Conservation (phyloP, 2,113 vertebrate species). For the Numida meleagris region DNA sequence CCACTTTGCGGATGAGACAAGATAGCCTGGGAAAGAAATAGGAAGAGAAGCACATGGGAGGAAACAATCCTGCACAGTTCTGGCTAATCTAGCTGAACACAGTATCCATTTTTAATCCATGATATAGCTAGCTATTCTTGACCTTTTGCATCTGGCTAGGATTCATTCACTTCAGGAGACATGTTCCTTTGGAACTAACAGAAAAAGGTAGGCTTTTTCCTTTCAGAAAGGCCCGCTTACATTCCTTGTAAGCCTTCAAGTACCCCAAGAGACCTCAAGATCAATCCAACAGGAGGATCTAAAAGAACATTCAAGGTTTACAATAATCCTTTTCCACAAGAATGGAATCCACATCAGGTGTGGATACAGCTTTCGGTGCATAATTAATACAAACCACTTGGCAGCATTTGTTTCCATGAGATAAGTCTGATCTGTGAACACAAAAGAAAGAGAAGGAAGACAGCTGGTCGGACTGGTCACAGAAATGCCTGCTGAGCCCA, state of each 20-base stretch:
- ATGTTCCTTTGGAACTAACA: not conserved
- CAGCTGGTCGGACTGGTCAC: constrained; percentile 46
- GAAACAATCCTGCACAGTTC: not conserved
- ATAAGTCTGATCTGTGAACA: constrained; percentile 30
- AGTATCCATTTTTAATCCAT: not conserved
- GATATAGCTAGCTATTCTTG: not conserved
- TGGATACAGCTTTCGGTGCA: not conserved
- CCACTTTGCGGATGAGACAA: not conserved
- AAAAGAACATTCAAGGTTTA: not conserved
- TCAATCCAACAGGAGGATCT: not conserved
- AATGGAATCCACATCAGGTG: not conserved
- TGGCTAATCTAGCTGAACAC: not conserved
- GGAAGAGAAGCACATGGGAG: not conserved
- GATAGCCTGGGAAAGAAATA: not conserved
- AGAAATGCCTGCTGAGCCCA: constrained; percentile 11
- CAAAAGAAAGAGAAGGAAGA: not conserved
- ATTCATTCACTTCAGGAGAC: not conserved
- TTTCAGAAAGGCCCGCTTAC: not conserved
- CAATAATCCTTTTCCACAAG: not conserved
- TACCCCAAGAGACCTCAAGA: constrained; percentile 3
- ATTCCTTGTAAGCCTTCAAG: constrained; percentile 13
- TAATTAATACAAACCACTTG: constrained; percentile 11
- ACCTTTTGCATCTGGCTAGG: not conserved
- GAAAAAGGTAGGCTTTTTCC: not conserved
- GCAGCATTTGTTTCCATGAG: not conserved